phyloP scores from a whole-genome alignment of 2,888 invertebrate genomes.

The Ptychoptera contaminata region DNA sequence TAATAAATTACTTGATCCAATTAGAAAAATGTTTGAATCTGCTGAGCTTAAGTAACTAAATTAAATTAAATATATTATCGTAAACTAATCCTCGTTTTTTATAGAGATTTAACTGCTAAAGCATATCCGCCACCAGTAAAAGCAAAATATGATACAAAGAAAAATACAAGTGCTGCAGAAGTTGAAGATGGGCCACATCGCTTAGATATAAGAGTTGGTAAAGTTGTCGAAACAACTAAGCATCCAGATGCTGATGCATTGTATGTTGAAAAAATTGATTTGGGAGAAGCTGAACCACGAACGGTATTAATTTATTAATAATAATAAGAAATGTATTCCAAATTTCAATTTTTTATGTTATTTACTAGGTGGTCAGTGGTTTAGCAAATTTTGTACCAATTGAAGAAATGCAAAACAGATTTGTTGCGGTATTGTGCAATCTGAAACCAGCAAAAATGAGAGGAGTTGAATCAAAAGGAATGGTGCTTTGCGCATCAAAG shows the following conservation, averaged over 20 bases:
- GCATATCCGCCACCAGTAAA: constrained; percentile 74
- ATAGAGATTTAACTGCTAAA: constrained; percentile 47
- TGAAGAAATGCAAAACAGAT: constrained; percentile 75
- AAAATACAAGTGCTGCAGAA: constrained; percentile 17
- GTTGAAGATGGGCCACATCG: constrained; percentile 52
- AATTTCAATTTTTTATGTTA: neutral
- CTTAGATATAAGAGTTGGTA: constrained; percentile 77
- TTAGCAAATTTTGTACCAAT: constrained; percentile 81
- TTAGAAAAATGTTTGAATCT: constrained; percentile 69
- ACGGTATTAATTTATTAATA: constrained; percentile 25
- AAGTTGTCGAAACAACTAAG: constrained; percentile 62
- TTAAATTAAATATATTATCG: neutral
- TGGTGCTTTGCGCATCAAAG: constrained; percentile 84
- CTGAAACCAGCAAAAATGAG: constrained; percentile 94
- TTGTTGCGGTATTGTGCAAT: constrained; percentile 89
- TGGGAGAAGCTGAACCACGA: constrained; percentile 59
- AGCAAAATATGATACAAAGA: constrained; percentile 21
- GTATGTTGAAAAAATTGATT: constrained; percentile 83
- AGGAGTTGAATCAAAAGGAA: constrained; percentile 79
- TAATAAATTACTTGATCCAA: constrained; percentile 74
- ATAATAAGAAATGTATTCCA: neutral
- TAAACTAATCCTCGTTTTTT: neutral
- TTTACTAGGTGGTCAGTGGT: constrained; percentile 54
- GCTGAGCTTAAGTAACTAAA: constrained; percentile 48
- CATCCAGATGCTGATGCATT: constrained; percentile 88